Percentiles rank a stretch among this genome's conserved stretches.
Evolutionary conservation across 2,888 invertebrate species (phyloP).

Genomic region (Ashinkailepas kermadecensis): DNA sequence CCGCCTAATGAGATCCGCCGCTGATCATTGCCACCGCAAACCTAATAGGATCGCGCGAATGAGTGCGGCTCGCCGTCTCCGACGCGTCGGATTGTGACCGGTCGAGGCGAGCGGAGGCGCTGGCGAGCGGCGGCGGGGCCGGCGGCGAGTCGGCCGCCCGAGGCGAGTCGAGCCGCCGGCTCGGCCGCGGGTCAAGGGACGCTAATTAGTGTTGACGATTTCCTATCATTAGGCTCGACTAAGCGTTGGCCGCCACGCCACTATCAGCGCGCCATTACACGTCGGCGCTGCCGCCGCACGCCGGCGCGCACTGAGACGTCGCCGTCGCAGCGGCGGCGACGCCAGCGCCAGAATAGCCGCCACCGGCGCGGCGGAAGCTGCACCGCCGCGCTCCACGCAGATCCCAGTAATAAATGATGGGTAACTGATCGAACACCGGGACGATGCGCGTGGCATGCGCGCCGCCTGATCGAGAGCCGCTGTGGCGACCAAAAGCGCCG

Average conservation of each 20-base stretch:
- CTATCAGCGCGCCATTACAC: too few species aligned
- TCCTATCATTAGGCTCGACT: conserved; percentile 13
- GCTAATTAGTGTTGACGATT: conserved; percentile 22
- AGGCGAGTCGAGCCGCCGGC: neutral
- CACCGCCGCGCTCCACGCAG: too few species aligned
- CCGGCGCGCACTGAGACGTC: too few species aligned
- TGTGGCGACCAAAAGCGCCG: neutral
- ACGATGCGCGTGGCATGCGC: neutral
- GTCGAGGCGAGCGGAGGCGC: neutral
- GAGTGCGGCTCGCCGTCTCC: neutral
- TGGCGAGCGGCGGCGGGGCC: neutral
- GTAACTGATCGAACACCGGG: neutral
- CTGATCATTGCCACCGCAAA: neutral
- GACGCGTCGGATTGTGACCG: too few species aligned
- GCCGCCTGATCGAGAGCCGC: neutral
- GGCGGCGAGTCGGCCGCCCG: neutral
- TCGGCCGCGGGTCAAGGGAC: neutral
- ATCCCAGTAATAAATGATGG: neutral
- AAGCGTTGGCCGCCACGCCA: neutral
- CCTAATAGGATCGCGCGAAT: conserved; percentile 4
- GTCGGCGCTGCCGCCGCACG: too few species aligned
- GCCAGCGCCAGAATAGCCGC: too few species aligned
- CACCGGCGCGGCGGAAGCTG: too few species aligned
- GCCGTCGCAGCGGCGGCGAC: too few species aligned
- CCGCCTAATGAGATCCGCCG: neutral